phyloP scores from a whole-genome alignment of 2,797 vertebrate genomes.

The Cyprinella venusta region DNA sequence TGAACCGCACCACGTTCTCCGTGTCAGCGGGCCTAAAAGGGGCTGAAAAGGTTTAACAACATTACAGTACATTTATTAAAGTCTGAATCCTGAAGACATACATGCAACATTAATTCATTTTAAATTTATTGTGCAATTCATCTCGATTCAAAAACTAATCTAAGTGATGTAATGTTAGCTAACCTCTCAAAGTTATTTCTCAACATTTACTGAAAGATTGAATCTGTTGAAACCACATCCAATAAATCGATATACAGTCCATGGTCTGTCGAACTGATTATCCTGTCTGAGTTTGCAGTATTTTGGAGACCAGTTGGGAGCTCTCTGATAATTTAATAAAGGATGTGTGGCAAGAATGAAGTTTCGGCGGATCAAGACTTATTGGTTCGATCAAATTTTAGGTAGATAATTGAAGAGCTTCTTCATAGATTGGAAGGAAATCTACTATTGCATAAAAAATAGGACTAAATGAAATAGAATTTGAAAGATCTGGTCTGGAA shows the following conservation, averaged over 20 bases:
- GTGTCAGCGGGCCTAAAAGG: conserved; percentile 82
- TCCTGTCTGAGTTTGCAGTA: conserved; percentile 5
- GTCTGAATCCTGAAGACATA: background rate
- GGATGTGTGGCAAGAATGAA: conserved; percentile 4
- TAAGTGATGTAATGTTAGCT: background rate
- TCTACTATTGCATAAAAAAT: background rate
- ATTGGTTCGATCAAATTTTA: background rate
- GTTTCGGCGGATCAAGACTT: background rate
- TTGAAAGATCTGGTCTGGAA: background rate
- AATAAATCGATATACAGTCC: background rate
- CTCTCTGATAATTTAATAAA: conserved; percentile 41
- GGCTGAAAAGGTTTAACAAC: conserved; percentile 62
- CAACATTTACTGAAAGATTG: background rate
- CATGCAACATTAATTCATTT: background rate
- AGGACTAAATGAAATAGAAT: background rate
- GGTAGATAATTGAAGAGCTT: background rate
- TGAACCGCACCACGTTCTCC: conserved; percentile 88
- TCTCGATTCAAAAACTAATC: background rate
- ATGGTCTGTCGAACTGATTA: background rate
- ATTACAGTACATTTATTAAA: background rate
- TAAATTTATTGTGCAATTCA: background rate
- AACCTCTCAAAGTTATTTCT: background rate
- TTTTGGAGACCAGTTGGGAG: background rate
- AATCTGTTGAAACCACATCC: background rate
- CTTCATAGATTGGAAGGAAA: background rate